Evolutionary conservation across 1,140 invertebrate genomes (phyloP).

Genomic region (Anthonomus grandis): DNA sequence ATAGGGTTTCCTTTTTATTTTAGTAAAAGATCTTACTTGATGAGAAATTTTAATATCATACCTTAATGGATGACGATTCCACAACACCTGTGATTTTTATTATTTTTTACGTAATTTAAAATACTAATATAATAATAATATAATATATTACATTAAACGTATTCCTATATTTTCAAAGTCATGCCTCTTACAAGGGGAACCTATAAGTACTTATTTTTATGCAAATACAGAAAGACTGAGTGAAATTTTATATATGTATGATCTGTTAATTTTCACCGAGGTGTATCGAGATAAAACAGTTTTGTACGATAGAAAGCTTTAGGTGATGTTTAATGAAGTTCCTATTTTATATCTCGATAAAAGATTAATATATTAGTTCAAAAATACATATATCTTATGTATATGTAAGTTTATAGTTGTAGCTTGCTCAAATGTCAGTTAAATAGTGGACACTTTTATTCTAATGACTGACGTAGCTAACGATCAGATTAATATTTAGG

Average conservation of each 20-base stretch:
- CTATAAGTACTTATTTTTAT: constrained; percentile 51
- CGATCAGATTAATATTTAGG: no score
- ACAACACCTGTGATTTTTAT: constrained; percentile 51
- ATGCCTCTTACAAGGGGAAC: constrained; percentile 45
- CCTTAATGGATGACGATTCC: constrained; percentile 46
- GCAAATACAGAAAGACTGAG: constrained; percentile 52
- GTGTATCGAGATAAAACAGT: constrained; percentile 47
- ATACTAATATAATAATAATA: constrained; percentile 46
- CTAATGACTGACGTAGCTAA: no score
- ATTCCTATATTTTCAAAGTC: constrained; percentile 50
- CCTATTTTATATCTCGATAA: constrained; percentile 52
- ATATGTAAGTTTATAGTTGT: constrained; percentile 49
- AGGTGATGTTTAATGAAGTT: constrained; percentile 51
- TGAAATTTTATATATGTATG: constrained; percentile 48
- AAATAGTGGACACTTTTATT: no score
- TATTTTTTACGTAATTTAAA: constrained; percentile 48
- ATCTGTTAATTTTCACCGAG: constrained; percentile 49
- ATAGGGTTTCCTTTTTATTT: constrained; percentile 7
- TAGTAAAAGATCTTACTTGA: constrained; percentile 15
- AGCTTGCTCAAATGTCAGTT: constrained; percentile 50
- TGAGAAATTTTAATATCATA: constrained; percentile 19
- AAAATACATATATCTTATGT: constrained; percentile 43
- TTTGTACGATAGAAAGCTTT: constrained; percentile 49
- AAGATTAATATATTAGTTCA: constrained; percentile 42
- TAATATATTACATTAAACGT: constrained; percentile 43